A percentile compares a stretch with the other conserved stretches of the same genome.
phyloP scores from a whole-genome alignment of 1,140 invertebrate species.

The Drosophila sturtevanti region DNA sequence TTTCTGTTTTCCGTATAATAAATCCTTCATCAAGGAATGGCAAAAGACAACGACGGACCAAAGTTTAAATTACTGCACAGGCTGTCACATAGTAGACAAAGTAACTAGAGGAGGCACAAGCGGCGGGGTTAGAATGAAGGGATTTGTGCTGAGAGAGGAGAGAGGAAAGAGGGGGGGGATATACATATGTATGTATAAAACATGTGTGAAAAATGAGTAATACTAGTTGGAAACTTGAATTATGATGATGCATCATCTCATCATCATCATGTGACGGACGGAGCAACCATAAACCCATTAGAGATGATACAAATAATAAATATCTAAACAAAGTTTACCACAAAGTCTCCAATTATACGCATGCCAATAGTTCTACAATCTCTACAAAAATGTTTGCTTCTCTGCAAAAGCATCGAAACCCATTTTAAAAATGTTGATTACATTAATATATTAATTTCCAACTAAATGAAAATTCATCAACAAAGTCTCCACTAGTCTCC shows the following conservation, averaged over 20 bases:
- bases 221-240: constrained; percentile 56
- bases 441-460: too few species aligned
- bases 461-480: too few species aligned
- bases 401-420: too few species aligned
- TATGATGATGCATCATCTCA: constrained; percentile 50
- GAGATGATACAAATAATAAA: constrained; percentile 12
- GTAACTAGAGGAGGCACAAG: background rate
- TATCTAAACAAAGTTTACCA: background rate
- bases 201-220: constrained; percentile 64
- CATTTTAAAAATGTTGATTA: too few species aligned
- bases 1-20: constrained; percentile 41
- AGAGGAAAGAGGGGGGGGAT: background rate
- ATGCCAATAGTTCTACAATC: background rate
- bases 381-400: background rate
- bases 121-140: too few species aligned
- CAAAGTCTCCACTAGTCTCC: too few species aligned
- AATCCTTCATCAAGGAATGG: constrained; percentile 44
- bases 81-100: constrained; percentile 46
- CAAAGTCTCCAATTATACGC: background rate
- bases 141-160: too few species aligned
- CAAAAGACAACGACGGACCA: constrained; percentile 28
- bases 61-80: constrained; percentile 80
- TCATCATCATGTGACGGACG: background rate
- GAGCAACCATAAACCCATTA: background rate
- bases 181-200: too few species aligned